Conservation (phyloP, 2,113 vertebrate genomes). For the Cyanoliseus patagonus region DNA sequence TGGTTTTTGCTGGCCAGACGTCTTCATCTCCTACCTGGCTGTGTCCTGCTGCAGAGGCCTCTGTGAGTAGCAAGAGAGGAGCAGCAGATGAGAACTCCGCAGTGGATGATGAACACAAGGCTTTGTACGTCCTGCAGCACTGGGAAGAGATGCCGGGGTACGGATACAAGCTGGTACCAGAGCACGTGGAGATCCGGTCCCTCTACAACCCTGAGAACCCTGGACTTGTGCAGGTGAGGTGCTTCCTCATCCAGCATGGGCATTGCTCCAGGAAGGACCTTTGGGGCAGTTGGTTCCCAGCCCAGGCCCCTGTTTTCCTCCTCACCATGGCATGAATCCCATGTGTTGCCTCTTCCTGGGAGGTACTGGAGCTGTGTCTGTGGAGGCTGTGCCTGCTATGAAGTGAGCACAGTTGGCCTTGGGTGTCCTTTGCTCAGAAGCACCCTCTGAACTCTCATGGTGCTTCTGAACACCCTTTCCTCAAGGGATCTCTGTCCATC, state of each 20-base stretch:
- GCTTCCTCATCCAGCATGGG: background rate
- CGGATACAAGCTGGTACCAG: conserved; percentile 84
- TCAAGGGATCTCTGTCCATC: background rate
- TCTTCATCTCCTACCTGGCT: background rate
- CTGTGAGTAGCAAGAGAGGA: conserved; percentile 75
- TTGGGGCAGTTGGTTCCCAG: background rate
- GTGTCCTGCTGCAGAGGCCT: conserved; percentile 67
- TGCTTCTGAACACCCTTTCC: background rate
- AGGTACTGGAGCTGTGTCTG: background rate
- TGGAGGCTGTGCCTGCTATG: background rate
- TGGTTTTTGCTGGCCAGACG: background rate
- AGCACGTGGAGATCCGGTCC: conserved; percentile 87
- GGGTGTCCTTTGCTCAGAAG: background rate
- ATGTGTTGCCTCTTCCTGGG: background rate
- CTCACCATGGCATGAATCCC: background rate
- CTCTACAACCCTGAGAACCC: conserved; percentile 81
- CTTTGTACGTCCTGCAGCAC: conserved; percentile 83
- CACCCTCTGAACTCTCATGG: background rate
- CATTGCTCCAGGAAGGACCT: background rate
- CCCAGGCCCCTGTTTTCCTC: background rate
- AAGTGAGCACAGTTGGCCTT: background rate
- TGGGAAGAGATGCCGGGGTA: conserved; percentile 92
- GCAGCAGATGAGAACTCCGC: conserved; percentile 63
- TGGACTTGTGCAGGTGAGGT: conserved; percentile 86
- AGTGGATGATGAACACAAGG: conserved; percentile 81